Conservation (phyloP, 2,797 vertebrate species). For the Xiphophorus birchmanni region DNA sequence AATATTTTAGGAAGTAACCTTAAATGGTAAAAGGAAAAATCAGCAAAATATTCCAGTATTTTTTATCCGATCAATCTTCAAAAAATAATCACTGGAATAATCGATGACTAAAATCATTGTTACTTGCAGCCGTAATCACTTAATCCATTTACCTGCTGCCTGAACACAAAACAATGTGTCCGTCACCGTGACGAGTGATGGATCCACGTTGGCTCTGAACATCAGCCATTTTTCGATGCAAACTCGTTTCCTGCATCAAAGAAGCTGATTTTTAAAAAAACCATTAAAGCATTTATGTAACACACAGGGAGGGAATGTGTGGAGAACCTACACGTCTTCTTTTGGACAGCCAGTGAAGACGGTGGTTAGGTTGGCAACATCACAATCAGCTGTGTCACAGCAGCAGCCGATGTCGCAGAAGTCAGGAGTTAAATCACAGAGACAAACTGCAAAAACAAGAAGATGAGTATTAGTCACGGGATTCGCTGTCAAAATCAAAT, state of each 20-base stretch:
- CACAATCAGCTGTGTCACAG: conserved; percentile 79
- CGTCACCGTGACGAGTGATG: conserved; percentile 69
- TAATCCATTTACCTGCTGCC: conserved; percentile 57
- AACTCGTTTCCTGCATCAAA: conserved; percentile 64
- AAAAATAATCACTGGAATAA: too few relatives aligned
- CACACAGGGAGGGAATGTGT: neutral
- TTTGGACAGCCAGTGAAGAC: conserved; percentile 75
- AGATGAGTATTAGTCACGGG: neutral
- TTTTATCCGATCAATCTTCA: too few relatives aligned
- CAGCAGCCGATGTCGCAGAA: conserved; percentile 85
- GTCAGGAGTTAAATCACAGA: conserved; percentile 77
- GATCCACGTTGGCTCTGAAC: conserved; percentile 79
- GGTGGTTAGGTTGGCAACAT: conserved; percentile 66
- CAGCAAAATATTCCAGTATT: too few relatives aligned
- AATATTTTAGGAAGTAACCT: too few relatives aligned
- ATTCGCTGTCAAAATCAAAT: neutral
- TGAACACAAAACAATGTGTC: conserved; percentile 78
- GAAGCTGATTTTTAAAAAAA: neutral
- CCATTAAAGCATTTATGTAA: neutral
- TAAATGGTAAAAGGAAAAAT: too few relatives aligned
- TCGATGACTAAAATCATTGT: too few relatives aligned
- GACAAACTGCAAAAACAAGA: conserved; percentile 66
- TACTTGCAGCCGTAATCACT: neutral
- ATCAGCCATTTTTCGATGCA: conserved; percentile 83
- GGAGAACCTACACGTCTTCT: conserved; percentile 58